Evolutionary conservation across 2,888 invertebrate species (phyloP).

Genomic region (Amblyjoppa proteus): DNA sequence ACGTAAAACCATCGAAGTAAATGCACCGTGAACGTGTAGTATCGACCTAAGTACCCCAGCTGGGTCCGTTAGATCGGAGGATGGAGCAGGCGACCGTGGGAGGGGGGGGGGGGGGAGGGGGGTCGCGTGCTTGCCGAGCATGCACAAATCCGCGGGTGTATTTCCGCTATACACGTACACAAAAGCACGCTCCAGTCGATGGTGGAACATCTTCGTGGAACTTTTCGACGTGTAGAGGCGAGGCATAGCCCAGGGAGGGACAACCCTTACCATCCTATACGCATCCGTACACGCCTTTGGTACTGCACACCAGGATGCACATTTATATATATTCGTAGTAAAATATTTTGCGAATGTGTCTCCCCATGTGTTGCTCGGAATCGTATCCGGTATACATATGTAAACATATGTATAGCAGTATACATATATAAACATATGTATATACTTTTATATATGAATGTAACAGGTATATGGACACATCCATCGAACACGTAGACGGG

Average conservation of each 20-base stretch:
- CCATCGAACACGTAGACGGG: slow-evolving; percentile 44
- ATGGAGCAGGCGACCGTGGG: background rate
- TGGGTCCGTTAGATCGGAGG: slow-evolving; percentile 17
- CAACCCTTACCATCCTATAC: background rate
- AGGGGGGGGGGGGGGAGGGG: background rate
- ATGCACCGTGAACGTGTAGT: slow-evolving; percentile 46
- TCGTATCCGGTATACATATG: background rate
- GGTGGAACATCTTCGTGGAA: slow-evolving; percentile 21
- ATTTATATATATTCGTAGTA: background rate
- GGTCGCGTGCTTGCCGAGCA: slow-evolving; percentile 24
- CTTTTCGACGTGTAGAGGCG: background rate
- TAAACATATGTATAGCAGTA: background rate
- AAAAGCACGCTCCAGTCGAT: slow-evolving; percentile 14
- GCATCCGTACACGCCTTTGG: background rate
- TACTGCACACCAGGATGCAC: background rate
- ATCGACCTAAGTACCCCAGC: slow-evolving; percentile 42
- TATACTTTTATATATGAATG: slow-evolving; percentile 33
- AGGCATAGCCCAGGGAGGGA: background rate
- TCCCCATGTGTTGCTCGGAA: background rate
- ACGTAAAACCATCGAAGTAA: slow-evolving; percentile 49
- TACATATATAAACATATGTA: background rate
- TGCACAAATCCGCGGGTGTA: slow-evolving; percentile 28
- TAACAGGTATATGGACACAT: slow-evolving; percentile 47
- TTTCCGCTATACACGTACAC: slow-evolving; percentile 23
- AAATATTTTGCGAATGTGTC: slow-evolving; percentile 6